Base-by-base conservation (phyloP, 2,797 vertebrate genomes). In the Benthosema pterotum region DNA sequence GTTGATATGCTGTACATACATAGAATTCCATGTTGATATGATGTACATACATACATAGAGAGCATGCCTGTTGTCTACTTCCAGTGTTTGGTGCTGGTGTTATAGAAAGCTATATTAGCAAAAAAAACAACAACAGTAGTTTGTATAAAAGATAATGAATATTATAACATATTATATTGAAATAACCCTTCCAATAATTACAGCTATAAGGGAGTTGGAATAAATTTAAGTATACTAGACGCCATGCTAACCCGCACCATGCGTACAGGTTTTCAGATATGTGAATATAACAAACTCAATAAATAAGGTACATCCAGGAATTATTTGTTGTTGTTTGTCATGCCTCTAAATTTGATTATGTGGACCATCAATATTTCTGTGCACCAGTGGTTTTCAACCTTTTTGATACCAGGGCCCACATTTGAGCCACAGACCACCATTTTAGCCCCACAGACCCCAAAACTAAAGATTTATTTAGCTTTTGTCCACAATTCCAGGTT, bases 31-130 rank as follows among this genome's bases (percentile, higher is more conserved):
- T 12, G 5, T 38, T 14, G 9, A 52, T 69, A 16, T 83, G 59
- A 70, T 63, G 32, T 63, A 49, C 65, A 51, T 42, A 49, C 65
- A 51, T 42, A 28, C 43, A 52, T 72, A 4, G 22, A 72, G 66
- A 72, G 86, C 85, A 87, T 87, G 85, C 63, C 54, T 75, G 45
- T 53, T 60, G 70, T 71, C 57, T 73, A 66, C 63, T 72, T 42
- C 63, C 65, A 45, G 59, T 47, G 48, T 16, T 16, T 47, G 64
- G 52, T 38, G 62, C 72, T 68, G 72, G 42, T 79, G 66, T 72
- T 1, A 72, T n/a, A n/a, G n/a, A n/a, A 47, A 78, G 62, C 49
- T 67, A 67, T 79, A 64, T 69, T 74, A 59, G 19, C 56, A 60
- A 65, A 77, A 48, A n/a, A n/a, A n/a, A n/a, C n/a, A n/a, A n/a